Evolutionary conservation across 1,140 invertebrate species (phyloP).

Genomic region (Sarcophaga bullata): DNA sequence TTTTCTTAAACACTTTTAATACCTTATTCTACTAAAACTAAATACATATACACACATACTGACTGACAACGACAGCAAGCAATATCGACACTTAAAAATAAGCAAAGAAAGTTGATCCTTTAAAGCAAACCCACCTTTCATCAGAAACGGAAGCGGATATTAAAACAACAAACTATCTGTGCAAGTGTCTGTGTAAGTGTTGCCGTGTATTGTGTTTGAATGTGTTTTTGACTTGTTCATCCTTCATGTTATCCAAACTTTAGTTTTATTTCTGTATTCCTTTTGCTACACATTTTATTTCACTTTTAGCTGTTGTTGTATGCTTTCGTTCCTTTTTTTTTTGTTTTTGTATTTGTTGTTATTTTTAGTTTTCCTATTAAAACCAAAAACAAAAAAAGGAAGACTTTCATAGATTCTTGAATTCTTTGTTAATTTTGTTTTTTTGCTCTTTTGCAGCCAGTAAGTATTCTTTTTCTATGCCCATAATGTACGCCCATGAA

Average conservation of each 20-base stretch:
- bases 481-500: too few species aligned
- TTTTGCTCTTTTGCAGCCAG: too few species aligned
- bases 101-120: neutral
- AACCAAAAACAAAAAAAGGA: too few species aligned
- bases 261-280: neutral
- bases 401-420: too few species aligned
- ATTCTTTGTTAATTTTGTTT: too few species aligned
- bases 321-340: neutral
- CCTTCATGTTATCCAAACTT: neutral
- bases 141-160: slow-evolving; percentile 40
- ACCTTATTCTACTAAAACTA: too few species aligned
- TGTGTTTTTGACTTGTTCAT: neutral
- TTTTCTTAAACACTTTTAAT: too few species aligned
- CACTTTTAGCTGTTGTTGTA: slow-evolving; percentile 4
- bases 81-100: too few species aligned
- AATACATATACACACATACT: too few species aligned
- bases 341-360: neutral
- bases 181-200: slow-evolving; percentile 21
- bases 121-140: slow-evolving; percentile 28
- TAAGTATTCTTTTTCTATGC: neutral
- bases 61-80: too few species aligned
- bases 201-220: neutral
- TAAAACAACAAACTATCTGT: slow-evolving; percentile 36
- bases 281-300: too few species aligned
- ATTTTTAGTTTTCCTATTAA: slow-evolving; percentile 5